These are phyloP conservation scores for Dasysyrphus albostriatus DNA, from an alignment of 2,888 invertebrate genomes.

Conservation along the genomic window DNA sequence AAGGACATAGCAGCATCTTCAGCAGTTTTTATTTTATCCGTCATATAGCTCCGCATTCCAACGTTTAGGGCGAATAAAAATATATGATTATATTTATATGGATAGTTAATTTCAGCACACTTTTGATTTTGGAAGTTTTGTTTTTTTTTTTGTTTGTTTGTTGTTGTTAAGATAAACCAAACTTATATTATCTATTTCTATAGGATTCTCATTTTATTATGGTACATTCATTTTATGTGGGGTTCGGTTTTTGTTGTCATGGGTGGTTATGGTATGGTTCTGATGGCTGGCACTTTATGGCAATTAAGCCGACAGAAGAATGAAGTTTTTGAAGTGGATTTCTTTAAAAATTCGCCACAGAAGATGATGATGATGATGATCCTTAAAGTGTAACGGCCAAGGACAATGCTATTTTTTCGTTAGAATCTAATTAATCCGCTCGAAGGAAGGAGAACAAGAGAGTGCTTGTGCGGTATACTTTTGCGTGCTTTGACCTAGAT, in stretches of 20 bases:
- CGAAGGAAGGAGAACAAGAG: slow-evolving; percentile 7
- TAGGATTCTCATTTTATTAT: not conserved
- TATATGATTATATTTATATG: slow-evolving; percentile 8
- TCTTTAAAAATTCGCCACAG: slow-evolving; percentile 15
- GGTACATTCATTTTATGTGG: not conserved
- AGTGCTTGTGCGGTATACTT: slow-evolving; percentile 25
- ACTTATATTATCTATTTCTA: slow-evolving; percentile 8
- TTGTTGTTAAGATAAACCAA: slow-evolving; percentile 2
- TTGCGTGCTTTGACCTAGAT: slow-evolving; percentile 57
- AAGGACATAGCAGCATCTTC: slow-evolving; percentile 7
- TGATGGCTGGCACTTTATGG: slow-evolving; percentile 26
- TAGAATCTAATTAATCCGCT: slow-evolving; percentile 62
- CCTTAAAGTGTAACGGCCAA: slow-evolving; percentile 20
- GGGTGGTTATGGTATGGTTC: not conserved
- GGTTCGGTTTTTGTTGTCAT: slow-evolving; percentile 1
- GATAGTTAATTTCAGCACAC: slow-evolving; percentile 10
- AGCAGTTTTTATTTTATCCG: slow-evolving; percentile 2
- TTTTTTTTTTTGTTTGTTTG: not conserved
- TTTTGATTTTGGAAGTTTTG: slow-evolving; percentile 16
- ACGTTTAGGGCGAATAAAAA: slow-evolving; percentile 11
- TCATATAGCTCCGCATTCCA: not conserved
- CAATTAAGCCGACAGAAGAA: slow-evolving; percentile 37
- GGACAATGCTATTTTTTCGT: slow-evolving; percentile 44
- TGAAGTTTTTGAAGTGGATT: slow-evolving; percentile 38
- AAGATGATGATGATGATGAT: slow-evolving; percentile 21